Evolutionary conservation across 2,113 vertebrate species (phyloP), one percentile per base, ranked within the genome.

Genomic region (Gallinago paraguaiae): DNA sequence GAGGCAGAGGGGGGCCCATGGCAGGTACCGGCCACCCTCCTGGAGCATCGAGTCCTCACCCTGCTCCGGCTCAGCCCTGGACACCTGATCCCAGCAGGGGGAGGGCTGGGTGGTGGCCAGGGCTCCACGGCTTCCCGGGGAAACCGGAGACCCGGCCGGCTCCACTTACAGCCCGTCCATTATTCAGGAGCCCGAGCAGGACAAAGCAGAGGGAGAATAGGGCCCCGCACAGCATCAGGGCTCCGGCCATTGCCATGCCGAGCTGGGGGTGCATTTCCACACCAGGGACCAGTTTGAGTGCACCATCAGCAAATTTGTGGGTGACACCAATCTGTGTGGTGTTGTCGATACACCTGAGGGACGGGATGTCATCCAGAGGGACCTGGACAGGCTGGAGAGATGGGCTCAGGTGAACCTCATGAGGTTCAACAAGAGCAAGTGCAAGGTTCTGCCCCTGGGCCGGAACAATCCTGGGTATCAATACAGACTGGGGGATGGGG

Each of bases 151-250:
- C n/a, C 1, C 5, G 11, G 31, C 24, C 1, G 1, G 88, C 78
- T 96, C 80, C 2, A 0, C 71, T 97, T 94, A 92, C 94, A n/a
- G 68, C 20, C 64, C 59, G 27, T 88, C 48, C 83, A 92, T 95
- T 97, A 96, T 94, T 91, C 68, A 95, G 64, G 33, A 77, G 53
- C n/a, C 33, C 0, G 0, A 65, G 85, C 12, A 33, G 71, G 50
- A 93, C 75, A 94, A 90, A 94, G 75, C 7, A 0, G 78, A 70
- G 64, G 68, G 13, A 48, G 48, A 90, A 7, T 1, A 4, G 82
- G 54, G 68, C 65, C 82, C 56, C 81, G 20, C 2, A 2, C 5
- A 50, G 33, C 51, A n/a, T 2, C 9, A 2, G 22, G 31, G 41
- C 76, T 56, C 9, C 7, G 2, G 65, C 33, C 61, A 17, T 5